A percentile compares a stretch with the other conserved stretches of the same genome.
These are phyloP conservation scores for Cygnus buccinator DNA, from an alignment of 2,113 vertebrate genomes.

Conservation along the genomic window DNA sequence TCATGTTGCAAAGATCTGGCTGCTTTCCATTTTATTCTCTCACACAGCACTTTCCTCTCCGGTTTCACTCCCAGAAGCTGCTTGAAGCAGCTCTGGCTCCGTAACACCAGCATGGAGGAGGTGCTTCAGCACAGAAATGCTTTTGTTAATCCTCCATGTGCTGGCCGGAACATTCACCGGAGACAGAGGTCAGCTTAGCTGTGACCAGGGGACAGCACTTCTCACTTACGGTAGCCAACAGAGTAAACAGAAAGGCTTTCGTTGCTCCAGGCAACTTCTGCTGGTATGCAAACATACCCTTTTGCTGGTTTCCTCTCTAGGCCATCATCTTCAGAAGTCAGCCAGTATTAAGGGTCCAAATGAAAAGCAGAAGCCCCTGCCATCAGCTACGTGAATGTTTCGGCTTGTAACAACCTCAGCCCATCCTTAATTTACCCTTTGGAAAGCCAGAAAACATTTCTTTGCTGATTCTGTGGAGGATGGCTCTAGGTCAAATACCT, in stretches of 20 bases:
- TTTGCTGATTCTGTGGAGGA: background rate
- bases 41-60: background rate
- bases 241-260: slow-evolving; percentile 4
- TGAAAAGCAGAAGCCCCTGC: background rate
- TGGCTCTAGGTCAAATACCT: background rate
- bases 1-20: slow-evolving; percentile 5
- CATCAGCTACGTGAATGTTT: background rate
- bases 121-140: slow-evolving; percentile 12
- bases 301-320: background rate
- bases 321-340: background rate
- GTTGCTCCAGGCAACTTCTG: background rate
- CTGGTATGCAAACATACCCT: background rate
- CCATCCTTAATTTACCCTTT: background rate
- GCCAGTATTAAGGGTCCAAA: background rate
- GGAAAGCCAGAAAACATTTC: background rate
- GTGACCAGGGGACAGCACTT: background rate
- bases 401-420: background rate
- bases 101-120: rapidly evolving
- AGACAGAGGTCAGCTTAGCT: background rate
- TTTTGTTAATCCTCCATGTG: background rate
- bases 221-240: background rate
- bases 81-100: background rate
- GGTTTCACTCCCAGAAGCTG: background rate
- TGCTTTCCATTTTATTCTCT: slow-evolving; percentile 28
- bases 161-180: background rate